Conservation (phyloP, 2,113 vertebrate species). For the human region GRCh38 chr18:53248501-53249000, state of each 20-base stretch:
- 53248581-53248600: background rate
- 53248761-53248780: background rate
- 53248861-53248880: background rate
- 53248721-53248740: background rate
- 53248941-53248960: background rate
- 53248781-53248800: rapidly evolving
- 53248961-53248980: background rate
- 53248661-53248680: background rate
- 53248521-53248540: background rate
- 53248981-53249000: background rate
- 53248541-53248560: background rate
- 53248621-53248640: rapidly evolving
- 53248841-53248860: background rate
- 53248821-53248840: background rate
- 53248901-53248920: background rate
- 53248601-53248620: background rate
- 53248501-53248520: background rate
- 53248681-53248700: background rate
- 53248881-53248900: background rate
- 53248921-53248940: background rate
- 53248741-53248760: background rate
- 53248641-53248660: background rate
- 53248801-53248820: background rate
- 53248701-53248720: background rate
- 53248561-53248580: background rate